Base-by-base conservation (phyloP, 2,113 vertebrate genomes). In the Ornithorhynchus anatinus region DNA sequence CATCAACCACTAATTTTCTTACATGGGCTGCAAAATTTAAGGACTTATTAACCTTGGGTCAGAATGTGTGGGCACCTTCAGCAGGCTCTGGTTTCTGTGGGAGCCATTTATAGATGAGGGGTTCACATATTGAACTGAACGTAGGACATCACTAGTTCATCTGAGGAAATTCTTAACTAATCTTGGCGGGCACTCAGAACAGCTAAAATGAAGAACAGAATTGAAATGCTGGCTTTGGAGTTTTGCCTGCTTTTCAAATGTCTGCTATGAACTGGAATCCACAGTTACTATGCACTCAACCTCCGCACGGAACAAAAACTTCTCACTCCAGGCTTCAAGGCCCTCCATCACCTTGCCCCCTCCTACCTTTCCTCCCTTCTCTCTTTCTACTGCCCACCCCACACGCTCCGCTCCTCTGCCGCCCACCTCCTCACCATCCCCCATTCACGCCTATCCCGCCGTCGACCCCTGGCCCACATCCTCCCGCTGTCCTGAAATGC, bases 1-100 rank as follows among this genome's bases (percentile, higher is more conserved):
- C 57, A 50, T 73, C 69, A 56, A 53, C 64, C 63, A 69, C 37
- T 80, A 59, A 81, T 84, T 81, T 70, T 44, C 51, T 78, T 64
- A 59, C 19, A 84, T 50, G 70, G 36, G 37, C 59, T 69, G 63
- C 71, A 72, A 65, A 43, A 39, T n/a, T 69, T 65, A 29, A 31
- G 27, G 51, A n/a, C 29, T 22, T 5, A 14, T 81, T 71, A 61
- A 56, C 58, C 69, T 73, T 35, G 0, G 0, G 36, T 50, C 50
- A 71, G 19, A 88, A 51, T 3, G 10, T 2, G 36, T 0, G 0
- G n/a, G 36, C 10, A 29, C 77, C 71, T 56, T 62, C 42, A 85
- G 43, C 13, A 54, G 31, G 52, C 27, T 62, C 9, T 5, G 1
- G 5, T 56, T 69, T 69, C 47, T 72, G 6, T 51, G 37, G 15